Evolutionary conservation across 2,888 invertebrate genomes (phyloP).

Genomic region (Campoplex capitator): DNA sequence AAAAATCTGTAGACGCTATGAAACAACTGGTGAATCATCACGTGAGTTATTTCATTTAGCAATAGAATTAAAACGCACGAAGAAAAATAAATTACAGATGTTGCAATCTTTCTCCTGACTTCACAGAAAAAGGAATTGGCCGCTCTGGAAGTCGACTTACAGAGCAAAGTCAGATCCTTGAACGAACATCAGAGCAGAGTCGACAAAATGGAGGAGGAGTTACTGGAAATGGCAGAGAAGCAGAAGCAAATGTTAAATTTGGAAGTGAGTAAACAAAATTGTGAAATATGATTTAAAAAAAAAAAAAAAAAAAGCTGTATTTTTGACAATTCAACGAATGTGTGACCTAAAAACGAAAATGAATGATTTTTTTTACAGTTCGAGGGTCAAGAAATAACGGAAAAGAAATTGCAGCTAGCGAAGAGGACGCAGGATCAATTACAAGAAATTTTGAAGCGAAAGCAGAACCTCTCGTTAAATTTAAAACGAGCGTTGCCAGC

Average conservation of each 20-base stretch:
- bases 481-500: slow-evolving; percentile 87
- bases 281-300: no score
- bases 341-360: background rate
- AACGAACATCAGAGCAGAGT: slow-evolving; percentile 89
- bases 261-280: slow-evolving; percentile 74
- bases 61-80: background rate
- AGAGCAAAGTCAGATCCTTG: slow-evolving; percentile 87
- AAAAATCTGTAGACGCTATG: slow-evolving; percentile 88
- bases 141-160: slow-evolving; percentile 89
- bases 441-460: slow-evolving; percentile 85
- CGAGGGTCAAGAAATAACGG: slow-evolving; percentile 77
- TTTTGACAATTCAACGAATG: background rate
- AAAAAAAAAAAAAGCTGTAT: background rate
- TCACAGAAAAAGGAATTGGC: slow-evolving; percentile 90
- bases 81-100: background rate
- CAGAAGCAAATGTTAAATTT: slow-evolving; percentile 84
- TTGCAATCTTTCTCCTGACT: background rate
- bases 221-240: slow-evolving; percentile 88
- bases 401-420: slow-evolving; percentile 84
- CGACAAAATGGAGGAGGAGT: slow-evolving; percentile 89
- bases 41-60: slow-evolving; percentile 85
- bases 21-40: slow-evolving; percentile 90
- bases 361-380: slow-evolving; percentile 69
- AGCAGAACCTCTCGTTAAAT: slow-evolving; percentile 89
- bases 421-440: slow-evolving; percentile 85